These are phyloP conservation scores for Acrobasis repandana DNA, from an alignment of 2,888 invertebrate species.

Conservation along the genomic window DNA sequence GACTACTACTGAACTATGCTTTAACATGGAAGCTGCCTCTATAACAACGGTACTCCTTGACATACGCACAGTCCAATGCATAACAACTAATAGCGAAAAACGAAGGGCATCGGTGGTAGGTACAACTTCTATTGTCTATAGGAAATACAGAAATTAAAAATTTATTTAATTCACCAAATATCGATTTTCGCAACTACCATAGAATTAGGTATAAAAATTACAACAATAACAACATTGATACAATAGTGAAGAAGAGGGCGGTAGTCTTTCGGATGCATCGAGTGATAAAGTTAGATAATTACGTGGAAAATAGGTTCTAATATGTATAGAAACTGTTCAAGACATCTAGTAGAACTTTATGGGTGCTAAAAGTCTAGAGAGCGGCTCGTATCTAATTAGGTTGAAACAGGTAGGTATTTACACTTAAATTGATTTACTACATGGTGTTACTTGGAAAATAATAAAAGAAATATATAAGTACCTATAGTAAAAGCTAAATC, in stretches of 20 bases:
- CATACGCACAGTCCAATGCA: slow-evolving; percentile 29
- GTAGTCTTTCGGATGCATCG: slow-evolving; percentile 74
- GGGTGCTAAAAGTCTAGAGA: slow-evolving; percentile 62
- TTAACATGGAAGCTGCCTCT: slow-evolving; percentile 19
- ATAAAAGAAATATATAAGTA: slow-evolving; percentile 1
- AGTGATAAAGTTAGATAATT: slow-evolving; percentile 55
- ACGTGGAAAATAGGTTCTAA: slow-evolving; percentile 43
- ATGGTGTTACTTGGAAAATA: slow-evolving; percentile 6
- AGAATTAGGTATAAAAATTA: slow-evolving; percentile 39
- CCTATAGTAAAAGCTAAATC: neutral
- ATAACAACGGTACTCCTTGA: slow-evolving; percentile 10
- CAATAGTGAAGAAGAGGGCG: slow-evolving; percentile 82
- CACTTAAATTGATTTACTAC: slow-evolving; percentile 33
- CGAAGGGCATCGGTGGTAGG: slow-evolving; percentile 28
- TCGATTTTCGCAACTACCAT: slow-evolving; percentile 38
- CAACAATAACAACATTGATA: slow-evolving; percentile 77
- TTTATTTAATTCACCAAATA: slow-evolving; percentile 31
- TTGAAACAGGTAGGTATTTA: slow-evolving; percentile 36
- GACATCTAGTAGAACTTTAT: slow-evolving; percentile 43
- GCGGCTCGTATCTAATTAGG: slow-evolving; percentile 53
- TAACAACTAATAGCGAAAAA: slow-evolving; percentile 30
- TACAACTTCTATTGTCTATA: slow-evolving; percentile 31
- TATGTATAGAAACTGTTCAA: slow-evolving; percentile 38
- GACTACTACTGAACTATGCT: slow-evolving; percentile 16
- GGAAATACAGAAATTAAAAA: slow-evolving; percentile 32